These are phyloP conservation scores for Notothenia coriiceps DNA, from an alignment of 2,113 vertebrate species.

Conservation along the genomic window DNA sequence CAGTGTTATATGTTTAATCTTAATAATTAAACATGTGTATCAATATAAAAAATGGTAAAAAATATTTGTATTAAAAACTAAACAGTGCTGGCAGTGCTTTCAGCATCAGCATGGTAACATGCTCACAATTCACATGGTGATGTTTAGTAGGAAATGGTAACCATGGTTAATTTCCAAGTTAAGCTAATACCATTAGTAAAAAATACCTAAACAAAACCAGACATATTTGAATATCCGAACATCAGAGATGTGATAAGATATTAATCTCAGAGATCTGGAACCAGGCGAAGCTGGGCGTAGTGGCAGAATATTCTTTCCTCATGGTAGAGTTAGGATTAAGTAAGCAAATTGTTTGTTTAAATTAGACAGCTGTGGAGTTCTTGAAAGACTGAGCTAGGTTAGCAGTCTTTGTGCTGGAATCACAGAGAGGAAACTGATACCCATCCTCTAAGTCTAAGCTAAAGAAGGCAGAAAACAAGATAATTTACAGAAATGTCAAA, in stretches of 20 bases:
- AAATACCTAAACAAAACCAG: neutral
- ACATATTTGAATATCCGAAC: neutral
- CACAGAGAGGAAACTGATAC: neutral
- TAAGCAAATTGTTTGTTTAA: neutral
- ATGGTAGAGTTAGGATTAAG: neutral
- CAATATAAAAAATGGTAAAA: neutral
- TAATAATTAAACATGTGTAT: neutral
- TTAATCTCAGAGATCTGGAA: neutral
- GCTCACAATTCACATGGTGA: neutral
- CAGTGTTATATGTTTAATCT: neutral
- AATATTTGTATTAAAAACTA: too few relatives aligned
- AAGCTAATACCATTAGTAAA: too few relatives aligned
- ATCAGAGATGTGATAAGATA: neutral
- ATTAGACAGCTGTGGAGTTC: neutral
- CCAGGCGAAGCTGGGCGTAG: neutral
- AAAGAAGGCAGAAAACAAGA: neutral
- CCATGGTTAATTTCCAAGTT: neutral
- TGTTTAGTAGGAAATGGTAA: neutral
- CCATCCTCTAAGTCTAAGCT: neutral
- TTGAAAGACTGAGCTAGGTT: neutral
- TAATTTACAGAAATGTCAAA: neutral
- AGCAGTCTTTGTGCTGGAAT: conserved; percentile 1
- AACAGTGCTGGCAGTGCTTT: neutral
- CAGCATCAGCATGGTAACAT: neutral
- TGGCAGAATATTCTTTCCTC: neutral